Conservation (phyloP, 2,797 vertebrate species). For the Rachycentron canadum region DNA sequence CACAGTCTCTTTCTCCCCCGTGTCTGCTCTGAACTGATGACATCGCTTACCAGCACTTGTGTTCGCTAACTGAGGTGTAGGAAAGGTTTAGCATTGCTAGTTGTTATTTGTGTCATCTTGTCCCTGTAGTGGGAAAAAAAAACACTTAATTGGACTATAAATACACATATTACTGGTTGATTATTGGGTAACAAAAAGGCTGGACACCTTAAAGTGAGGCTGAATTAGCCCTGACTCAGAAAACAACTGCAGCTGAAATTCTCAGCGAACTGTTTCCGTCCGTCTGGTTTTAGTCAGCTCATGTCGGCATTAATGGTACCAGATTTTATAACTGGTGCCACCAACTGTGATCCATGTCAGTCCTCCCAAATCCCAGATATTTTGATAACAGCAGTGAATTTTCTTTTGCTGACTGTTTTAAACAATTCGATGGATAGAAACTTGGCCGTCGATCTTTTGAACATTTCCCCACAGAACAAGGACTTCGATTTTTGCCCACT, state of each 20-base stretch:
- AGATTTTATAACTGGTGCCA: background rate
- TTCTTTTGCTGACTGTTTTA: background rate
- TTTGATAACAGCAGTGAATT: background rate
- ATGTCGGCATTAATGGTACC: background rate
- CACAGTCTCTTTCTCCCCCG: too few species aligned
- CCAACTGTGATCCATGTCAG: background rate
- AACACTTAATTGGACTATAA: background rate
- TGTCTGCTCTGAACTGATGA: too few species aligned
- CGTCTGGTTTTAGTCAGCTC: background rate
- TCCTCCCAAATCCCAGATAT: background rate
- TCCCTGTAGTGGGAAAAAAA: background rate
- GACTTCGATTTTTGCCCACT: background rate
- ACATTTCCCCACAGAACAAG: slow-evolving; percentile 9
- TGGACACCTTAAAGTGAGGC: background rate
- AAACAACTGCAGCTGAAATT: background rate
- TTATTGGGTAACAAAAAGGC: background rate
- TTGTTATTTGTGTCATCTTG: background rate
- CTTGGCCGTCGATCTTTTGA: background rate
- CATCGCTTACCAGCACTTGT: too few species aligned
- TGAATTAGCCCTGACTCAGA: background rate
- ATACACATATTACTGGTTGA: background rate
- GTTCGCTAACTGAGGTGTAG: too few species aligned
- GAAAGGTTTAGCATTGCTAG: background rate
- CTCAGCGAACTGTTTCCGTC: too few species aligned
- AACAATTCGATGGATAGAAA: background rate